Base-by-base conservation (phyloP, 1,140 invertebrate species). In the Amyelois transitella region DNA sequence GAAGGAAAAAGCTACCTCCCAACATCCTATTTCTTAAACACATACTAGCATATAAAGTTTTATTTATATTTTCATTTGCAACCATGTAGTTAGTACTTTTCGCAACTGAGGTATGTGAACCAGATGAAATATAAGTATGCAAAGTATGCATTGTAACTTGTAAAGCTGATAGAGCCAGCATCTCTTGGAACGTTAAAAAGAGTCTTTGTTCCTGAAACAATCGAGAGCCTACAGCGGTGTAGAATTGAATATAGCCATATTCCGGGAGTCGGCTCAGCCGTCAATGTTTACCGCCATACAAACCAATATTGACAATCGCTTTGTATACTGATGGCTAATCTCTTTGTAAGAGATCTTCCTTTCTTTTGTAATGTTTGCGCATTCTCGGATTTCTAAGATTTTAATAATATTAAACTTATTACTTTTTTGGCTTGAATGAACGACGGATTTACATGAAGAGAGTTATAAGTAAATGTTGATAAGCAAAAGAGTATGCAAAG, bases 251-350 rank as follows among this genome's bases (percentile, higher is more conserved):
- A 55, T 63, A 47, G 64, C 55, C 64, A 57, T 64, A 78, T 85
- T 79, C 82, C 69, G 74, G 74, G 78, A 83, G 63, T 62, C 66
- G 69, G 43, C 60, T 55, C 70, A 71, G 63, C 65, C 69, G 62
- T 55, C 58, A 59, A 48, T 81, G 72, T 81, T 76, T 79, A 75
- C 72, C 58, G 64, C 67, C 71, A 75, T 76, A 74, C 74, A 75
- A 75, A 72, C 75, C 72, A 77, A 81, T 81, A 81, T 81, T 86
- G 82, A 79, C 80, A 81, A 72, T 82, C 58, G 69, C 76, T 77
- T 82, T 85, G 77, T 76, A 71, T 71, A 70, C 68, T 76, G 71
- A 73, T 71, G 64, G 72, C 71, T 80, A 77, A 80, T 82, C 78
- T 77, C 75, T 81, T 78, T 79, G 73, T 79, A 62, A 56, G 60